These are phyloP conservation scores for Megathymus violae DNA, from an alignment of 1,140 invertebrate genomes.

Conservation along the genomic window DNA sequence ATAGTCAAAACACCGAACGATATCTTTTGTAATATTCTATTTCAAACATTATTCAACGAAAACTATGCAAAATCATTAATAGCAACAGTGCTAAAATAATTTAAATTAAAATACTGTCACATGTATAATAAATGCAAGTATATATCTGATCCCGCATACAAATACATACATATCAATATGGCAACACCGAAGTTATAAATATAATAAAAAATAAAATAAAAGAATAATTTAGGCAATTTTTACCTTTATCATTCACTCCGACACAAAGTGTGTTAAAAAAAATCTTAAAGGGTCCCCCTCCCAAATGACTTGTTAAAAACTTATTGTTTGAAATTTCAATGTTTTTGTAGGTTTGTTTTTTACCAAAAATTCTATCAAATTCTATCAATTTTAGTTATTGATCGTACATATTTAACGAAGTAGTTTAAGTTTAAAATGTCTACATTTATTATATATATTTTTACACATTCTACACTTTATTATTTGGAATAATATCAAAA, in stretches of 20 bases:
- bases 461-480: neutral
- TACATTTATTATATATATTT: neutral
- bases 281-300: neutral
- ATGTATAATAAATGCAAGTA: slow-evolving; percentile 15
- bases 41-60: neutral
- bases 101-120: slow-evolving; percentile 10
- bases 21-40: neutral
- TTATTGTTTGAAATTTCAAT: neutral
- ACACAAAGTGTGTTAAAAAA: neutral
- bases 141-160: neutral
- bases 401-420: neutral
- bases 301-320: neutral
- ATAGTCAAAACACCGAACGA: neutral
- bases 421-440: neutral
- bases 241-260: neutral
- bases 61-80: neutral
- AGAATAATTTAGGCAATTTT: neutral
- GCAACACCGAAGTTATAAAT: slow-evolving; percentile 19
- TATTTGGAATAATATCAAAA: neutral
- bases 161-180: slow-evolving; percentile 9
- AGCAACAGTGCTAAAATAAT: neutral
- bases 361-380: neutral
- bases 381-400: neutral
- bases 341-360: neutral
- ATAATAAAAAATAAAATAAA: neutral